Percentiles rank a stretch among this genome's conserved stretches.
Evolutionary conservation across 2,797 vertebrate genomes (phyloP).

Genomic region (Gadopsis marmoratus): DNA sequence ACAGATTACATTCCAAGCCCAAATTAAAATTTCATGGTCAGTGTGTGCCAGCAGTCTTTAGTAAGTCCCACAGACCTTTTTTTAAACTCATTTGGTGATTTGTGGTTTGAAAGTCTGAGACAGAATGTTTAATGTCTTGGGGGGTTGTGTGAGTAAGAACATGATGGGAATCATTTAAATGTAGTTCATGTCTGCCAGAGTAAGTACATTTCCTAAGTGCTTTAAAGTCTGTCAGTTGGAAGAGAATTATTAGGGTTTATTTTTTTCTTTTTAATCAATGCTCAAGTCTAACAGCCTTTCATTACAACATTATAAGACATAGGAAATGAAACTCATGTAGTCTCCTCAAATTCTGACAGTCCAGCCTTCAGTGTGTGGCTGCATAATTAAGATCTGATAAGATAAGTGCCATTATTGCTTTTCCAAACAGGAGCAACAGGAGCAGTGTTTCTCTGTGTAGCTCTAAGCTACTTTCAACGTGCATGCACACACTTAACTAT

Average conservation of each 20-base stretch:
- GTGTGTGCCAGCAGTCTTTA: slow-evolving; percentile 4
- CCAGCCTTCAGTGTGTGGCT: slow-evolving; percentile 16
- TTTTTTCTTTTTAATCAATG: slow-evolving; percentile 11
- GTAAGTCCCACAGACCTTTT: slow-evolving; percentile 8
- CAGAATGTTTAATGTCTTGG: slow-evolving; percentile 15
- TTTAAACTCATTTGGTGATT: slow-evolving; percentile 18
- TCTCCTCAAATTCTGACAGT: slow-evolving; percentile 17
- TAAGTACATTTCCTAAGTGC: slow-evolving; percentile 18
- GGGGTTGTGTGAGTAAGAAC: slow-evolving; percentile 20
- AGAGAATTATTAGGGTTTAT: not conserved
- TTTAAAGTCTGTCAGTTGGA: slow-evolving; percentile 10
- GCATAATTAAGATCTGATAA: slow-evolving; percentile 43
- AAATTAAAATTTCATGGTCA: slow-evolving; percentile 6
- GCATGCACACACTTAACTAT: not conserved
- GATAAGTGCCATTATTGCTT: slow-evolving; percentile 25
- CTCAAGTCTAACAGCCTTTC: slow-evolving; percentile 24
- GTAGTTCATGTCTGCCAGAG: slow-evolving; percentile 28
- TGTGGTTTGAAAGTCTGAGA: slow-evolving; percentile 17
- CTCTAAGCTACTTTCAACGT: slow-evolving; percentile 20
- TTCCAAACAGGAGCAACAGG: slow-evolving; percentile 20
- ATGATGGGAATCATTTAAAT: slow-evolving; percentile 35
- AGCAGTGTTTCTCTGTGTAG: not conserved
- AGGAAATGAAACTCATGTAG: slow-evolving; percentile 5
- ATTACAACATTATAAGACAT: slow-evolving; percentile 28
- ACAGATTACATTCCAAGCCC: slow-evolving; percentile 7